These are phyloP conservation scores for Triplophysa yarkandensis DNA, from an alignment of 2,797 vertebrate genomes.

Conservation along the genomic window DNA sequence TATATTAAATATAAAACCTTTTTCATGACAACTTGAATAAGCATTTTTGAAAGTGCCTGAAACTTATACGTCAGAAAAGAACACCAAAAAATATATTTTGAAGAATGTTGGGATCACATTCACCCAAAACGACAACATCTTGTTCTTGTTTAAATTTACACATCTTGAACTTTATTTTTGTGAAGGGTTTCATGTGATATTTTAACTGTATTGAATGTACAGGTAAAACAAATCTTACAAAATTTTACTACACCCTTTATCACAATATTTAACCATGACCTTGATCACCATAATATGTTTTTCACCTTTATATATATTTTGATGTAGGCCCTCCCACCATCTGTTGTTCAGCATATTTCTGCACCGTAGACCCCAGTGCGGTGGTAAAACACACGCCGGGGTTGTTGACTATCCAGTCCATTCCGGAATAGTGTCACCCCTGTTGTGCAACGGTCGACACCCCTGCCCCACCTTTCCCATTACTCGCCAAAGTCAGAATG, in stretches of 20 bases:
- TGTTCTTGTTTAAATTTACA: not conserved
- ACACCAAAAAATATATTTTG: too few relatives aligned
- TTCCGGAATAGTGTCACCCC: constrained; percentile 48
- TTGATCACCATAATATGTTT: constrained; percentile 11
- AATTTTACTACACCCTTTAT: constrained; percentile 32
- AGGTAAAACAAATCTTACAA: constrained; percentile 36
- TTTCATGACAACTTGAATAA: too few relatives aligned
- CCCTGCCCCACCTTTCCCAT: constrained; percentile 53
- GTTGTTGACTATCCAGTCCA: constrained; percentile 48
- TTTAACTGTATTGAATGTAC: not conserved
- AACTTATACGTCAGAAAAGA: too few relatives aligned
- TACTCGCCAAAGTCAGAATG: constrained; percentile 69
- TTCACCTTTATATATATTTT: constrained; percentile 27
- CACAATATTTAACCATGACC: constrained; percentile 40
- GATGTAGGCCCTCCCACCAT: constrained; percentile 40
- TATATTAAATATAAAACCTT: too few relatives aligned
- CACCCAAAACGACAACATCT: not conserved
- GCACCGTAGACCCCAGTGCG: constrained; percentile 38
- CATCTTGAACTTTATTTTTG: not conserved
- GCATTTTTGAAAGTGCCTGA: too few relatives aligned
- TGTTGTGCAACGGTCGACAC: constrained; percentile 20
- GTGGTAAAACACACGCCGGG: constrained; percentile 52
- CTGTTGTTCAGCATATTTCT: constrained; percentile 46
- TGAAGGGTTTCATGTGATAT: not conserved
- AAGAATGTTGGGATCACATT: too few relatives aligned